Base-by-base conservation (phyloP, 2,888 invertebrate genomes). In the Cylloceria caligata region DNA sequence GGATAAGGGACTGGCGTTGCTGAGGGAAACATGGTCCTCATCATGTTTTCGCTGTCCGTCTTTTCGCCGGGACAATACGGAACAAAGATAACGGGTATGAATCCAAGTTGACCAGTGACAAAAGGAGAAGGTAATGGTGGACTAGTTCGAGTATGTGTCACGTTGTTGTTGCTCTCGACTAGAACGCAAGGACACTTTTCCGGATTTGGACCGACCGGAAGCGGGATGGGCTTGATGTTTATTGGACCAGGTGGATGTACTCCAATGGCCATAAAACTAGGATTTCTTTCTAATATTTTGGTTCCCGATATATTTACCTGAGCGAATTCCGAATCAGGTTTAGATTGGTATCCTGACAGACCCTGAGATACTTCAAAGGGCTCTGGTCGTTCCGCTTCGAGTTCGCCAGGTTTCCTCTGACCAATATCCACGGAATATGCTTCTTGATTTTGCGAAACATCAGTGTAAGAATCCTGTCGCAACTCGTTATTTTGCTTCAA, bases 31-130 rank as follows among this genome's bases (percentile, higher is more conserved):
- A 94, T 94, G 79, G 94, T 93, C 86, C 94, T 94, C 57, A 95
- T 94, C 45, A 85, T 86, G 55, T 89, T 86, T 80, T 85, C 82
- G 39, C 86, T 86, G 57, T 89, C 87, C 24, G 91, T 93, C 89
- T 92, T 92, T 64, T 87, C 86, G 30, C 95, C 95, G 0, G 95
- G 95, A 88, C 95, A 95, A 88, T 94, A 95, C 0, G 96, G 96
- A 86, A 96, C 94, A 88, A 96, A 96, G 19, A 96, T 94, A 2
- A 96, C 96, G 0, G 96, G 96, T 86, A 96, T 94, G 85, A 95
- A 96, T 64, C 96, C 96, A 62, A 96, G 84, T 80, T 87, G 89
- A 73, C 89, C 90, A 76, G 86, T 86, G n/a, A 84, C 7, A 47
- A 89, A 39, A 24, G 88, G 89, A 73, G 90, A 88, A 64, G 84